Conservation (phyloP, 2,888 invertebrate genomes). For the Trichacis sp. region DNA sequence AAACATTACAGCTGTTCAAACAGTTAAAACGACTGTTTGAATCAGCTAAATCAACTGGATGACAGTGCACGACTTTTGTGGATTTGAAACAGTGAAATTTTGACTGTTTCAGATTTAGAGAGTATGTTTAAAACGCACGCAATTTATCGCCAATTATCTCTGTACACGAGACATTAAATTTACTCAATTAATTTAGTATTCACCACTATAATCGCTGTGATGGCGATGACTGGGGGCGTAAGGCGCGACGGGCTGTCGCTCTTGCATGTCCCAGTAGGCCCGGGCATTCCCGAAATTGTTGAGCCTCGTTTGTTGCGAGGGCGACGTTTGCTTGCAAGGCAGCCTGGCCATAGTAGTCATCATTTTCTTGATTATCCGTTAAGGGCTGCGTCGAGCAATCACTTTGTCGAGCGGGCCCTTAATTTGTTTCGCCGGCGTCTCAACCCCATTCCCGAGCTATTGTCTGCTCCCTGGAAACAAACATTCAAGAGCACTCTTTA, state of each 20-base stretch:
- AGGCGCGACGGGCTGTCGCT: conserved; percentile 55
- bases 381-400: conserved; percentile 24
- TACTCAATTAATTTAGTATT: conserved; percentile 6
- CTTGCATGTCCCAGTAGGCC: conserved; percentile 65
- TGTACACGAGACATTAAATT: too few species aligned
- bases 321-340: conserved; percentile 65
- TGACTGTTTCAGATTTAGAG: too few species aligned
- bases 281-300: conserved; percentile 57
- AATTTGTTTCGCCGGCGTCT: conserved; percentile 59
- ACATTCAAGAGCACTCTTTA: not conserved
- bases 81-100: too few species aligned
- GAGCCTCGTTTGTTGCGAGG: conserved; percentile 56
- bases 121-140: too few species aligned
- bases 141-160: too few species aligned
- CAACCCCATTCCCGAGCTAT: conserved; percentile 59
- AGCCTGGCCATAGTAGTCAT: conserved; percentile 68
- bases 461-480: conserved; percentile 50
- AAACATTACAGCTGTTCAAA: too few species aligned
- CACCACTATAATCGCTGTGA: conserved; percentile 62
- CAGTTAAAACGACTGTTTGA: too few species aligned
- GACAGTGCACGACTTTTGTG: too few species aligned
- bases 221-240: conserved; percentile 62
- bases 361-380: conserved; percentile 50
- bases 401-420: conserved; percentile 32
- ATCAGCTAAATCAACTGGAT: too few species aligned